Percentiles rank a stretch among this genome's conserved stretches.
phyloP scores from a whole-genome alignment of 2,888 invertebrate genomes.

The Alloscopus bannaensis region DNA sequence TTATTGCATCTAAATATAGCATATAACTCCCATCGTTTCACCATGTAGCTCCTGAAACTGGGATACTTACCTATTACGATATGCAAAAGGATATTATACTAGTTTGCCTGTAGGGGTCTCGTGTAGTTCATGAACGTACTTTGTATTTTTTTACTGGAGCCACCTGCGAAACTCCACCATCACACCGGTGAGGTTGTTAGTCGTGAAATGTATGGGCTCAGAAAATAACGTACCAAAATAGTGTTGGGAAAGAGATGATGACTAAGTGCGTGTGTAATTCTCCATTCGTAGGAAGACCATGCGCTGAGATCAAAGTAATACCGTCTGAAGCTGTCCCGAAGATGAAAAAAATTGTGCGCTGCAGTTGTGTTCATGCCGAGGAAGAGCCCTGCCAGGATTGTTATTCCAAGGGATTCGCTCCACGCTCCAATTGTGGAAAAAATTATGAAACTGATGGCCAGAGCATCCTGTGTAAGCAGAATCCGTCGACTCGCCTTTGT shows the following conservation, averaged over 20 bases:
- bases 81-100: too few species aligned
- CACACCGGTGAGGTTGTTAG: too few species aligned
- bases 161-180: too few species aligned
- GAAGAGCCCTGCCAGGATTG: slow-evolving; percentile 70
- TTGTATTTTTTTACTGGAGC: too few species aligned
- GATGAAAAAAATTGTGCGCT: slow-evolving; percentile 74
- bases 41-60: too few species aligned
- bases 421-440: slow-evolving; percentile 66
- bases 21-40: too few species aligned
- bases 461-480: slow-evolving; percentile 68
- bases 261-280: slow-evolving; percentile 74
- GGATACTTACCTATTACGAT: too few species aligned
- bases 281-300: slow-evolving; percentile 73
- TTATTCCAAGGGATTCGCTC: slow-evolving; percentile 70
- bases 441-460: slow-evolving; percentile 65
- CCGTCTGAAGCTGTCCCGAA: slow-evolving; percentile 73
- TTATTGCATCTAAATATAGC: too few species aligned
- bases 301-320: slow-evolving; percentile 73
- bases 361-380: slow-evolving; percentile 65
- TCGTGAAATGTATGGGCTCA: too few species aligned
- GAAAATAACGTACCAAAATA: slow-evolving; percentile 74
- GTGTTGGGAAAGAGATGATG: slow-evolving; percentile 74
- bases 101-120: too few species aligned
- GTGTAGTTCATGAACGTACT: too few species aligned
- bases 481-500: slow-evolving; percentile 68